Conservation (phyloP, 2,888 invertebrate genomes). For the Sympetrum striolatum region DNA sequence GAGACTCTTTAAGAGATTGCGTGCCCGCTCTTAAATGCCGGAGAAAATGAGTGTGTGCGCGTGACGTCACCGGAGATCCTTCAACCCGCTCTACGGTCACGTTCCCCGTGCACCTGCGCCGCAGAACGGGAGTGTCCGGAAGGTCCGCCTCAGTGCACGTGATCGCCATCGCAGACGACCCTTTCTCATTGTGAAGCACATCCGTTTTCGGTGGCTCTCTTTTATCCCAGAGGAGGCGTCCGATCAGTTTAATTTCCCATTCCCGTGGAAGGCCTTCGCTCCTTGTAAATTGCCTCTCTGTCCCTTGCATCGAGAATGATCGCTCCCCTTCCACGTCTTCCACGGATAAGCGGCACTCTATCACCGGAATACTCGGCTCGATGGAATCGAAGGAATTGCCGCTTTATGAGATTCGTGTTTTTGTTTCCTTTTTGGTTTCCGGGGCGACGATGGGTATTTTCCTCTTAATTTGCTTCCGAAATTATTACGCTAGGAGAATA, state of each 20-base stretch:
- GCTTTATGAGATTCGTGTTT: not conserved
- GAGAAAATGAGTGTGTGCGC: not conserved
- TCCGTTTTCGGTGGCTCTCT: not conserved
- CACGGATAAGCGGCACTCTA: not conserved
- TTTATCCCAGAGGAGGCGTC: not conserved
- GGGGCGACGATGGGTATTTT: not conserved
- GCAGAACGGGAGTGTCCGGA: not conserved
- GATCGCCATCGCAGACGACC: not conserved
- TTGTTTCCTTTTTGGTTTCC: not conserved
- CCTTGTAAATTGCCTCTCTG: not conserved
- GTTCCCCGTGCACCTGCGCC: not conserved
- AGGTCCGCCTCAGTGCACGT: not conserved
- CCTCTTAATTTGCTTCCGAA: no score
- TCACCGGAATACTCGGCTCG: not conserved
- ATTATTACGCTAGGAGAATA: no score
- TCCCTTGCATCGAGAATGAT: not conserved
- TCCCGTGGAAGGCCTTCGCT: not conserved
- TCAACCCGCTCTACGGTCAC: not conserved
- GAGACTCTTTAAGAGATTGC: no score
- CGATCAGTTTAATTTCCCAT: not conserved
- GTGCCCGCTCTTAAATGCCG: no score
- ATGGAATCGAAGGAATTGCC: not conserved
- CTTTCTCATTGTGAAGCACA: not conserved
- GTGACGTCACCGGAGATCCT: not conserved
- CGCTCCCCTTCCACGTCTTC: not conserved